Base-by-base conservation (phyloP, 2,888 invertebrate species). In the Troglohyphantes excavatus region DNA sequence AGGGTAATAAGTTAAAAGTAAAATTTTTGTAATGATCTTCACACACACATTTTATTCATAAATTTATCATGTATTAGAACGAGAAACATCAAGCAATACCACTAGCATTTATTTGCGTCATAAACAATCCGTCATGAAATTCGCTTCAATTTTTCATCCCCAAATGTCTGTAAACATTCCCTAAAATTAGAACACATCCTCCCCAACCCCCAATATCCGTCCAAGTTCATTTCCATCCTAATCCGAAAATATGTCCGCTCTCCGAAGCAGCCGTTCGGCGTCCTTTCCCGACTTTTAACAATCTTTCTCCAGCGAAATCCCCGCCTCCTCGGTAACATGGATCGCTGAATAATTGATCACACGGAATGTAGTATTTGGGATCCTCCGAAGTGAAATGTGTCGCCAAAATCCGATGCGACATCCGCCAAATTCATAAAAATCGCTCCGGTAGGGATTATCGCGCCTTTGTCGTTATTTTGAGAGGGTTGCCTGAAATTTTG, bases 361-460 rank as follows among this genome's bases (percentile, higher is more conserved):
- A n/a, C n/a, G 5, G n/a, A 68, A 19, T 68, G 5, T 1, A 6
- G 27, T 26, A 19, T 67, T 67, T 67, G 27, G 27, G 33, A n/a
- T 17, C 0, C 17, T 13, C 43, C 17, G 39, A 23, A 26, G 72
- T 39, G 39, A 70, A 68, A 39, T 68, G 13, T 53, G 7, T 33
- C 53, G 27, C 72, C 21, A 46, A 46, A 43, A 23, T 23, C 11
- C 26, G 23, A 19, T 21, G n/a, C 53, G 53, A 53, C 53, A 2
- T 53, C 53, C 53, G 46, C 46, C 29, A 76, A 53, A 61, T 61
- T 61, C 61, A 76, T 59, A 76, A 76, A 76, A 76, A 61, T 76
- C 21, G 17, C 21, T 29, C 61, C 17, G 21, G 13, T 76, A 61
- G 33, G n/a, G 53, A 73, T n/a, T 26, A 17, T 9, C 9, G 65